Evolutionary conservation across 2,888 invertebrate genomes (phyloP).

Genomic region (Drosophila pseudotalamancana): DNA sequence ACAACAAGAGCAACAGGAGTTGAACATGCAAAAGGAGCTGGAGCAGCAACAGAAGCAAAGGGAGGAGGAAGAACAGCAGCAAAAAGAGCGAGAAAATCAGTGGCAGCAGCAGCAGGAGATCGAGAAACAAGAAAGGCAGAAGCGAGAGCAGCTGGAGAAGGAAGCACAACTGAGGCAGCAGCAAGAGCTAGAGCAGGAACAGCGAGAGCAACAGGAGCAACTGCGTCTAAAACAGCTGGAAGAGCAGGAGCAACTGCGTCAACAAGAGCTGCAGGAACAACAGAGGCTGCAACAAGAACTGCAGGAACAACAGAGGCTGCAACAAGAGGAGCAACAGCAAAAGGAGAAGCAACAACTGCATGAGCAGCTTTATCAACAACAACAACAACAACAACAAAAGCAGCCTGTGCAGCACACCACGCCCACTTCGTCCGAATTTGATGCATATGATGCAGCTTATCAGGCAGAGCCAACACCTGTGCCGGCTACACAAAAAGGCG

Average conservation of each 20-base stretch:
- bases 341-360: neutral
- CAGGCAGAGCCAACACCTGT: constrained; percentile 44
- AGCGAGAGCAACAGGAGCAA: constrained; percentile 1
- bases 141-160: neutral
- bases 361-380: neutral
- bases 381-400: neutral
- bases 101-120: neutral
- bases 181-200: neutral
- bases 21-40: neutral
- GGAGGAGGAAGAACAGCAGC: neutral
- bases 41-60: neutral
- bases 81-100: neutral
- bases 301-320: neutral
- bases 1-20: neutral
- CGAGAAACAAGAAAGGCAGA: neutral
- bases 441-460: constrained; percentile 31
- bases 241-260: neutral
- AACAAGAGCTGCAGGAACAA: neutral
- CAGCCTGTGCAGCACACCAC: constrained; percentile 26
- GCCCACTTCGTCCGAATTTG: constrained; percentile 19
- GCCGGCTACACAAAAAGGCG: constrained; percentile 6
- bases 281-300: neutral
- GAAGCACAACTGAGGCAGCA: neutral
- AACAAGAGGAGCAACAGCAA: neutral
- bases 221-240: neutral